Base-by-base conservation (phyloP, 2,797 vertebrate genomes). In the Serranus cabrilla region DNA sequence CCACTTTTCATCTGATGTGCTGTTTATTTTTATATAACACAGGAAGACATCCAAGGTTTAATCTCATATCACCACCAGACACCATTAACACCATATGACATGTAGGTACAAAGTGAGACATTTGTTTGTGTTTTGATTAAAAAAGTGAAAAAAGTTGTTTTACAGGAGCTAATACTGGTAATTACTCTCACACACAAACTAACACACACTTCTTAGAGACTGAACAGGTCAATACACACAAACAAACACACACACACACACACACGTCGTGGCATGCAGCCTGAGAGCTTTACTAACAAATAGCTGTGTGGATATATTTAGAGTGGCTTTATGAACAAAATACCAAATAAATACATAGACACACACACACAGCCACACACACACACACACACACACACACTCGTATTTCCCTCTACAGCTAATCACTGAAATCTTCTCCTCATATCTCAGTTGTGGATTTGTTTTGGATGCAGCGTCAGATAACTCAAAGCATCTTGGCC, bases 401-500 rank as follows among this genome's bases (percentile, higher is more conserved):
- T 62, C 49, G 37, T 39, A 59, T 65, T 57, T 45, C 14, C 37
- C 18, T 52, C 73, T 49, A 56, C 21, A 67, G 21, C 16, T 66
- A 66, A 75, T 74, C 45, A 72, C 40, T 23, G 11, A n/a, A 43
- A 71, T 64, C 31, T 72, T 80, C 74, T 66, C 34, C 42, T 65
- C 54, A 42, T 18, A 60, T 85, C 70, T 47, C 40, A 58, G 56
- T 72, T 43, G 43, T 50, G 37, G 60, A 75, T 91, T 90, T 87
- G 74, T 83, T 90, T 92, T 85, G 84, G 76, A 80, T 77, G 67
- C 71, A 65, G 62, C 31, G 4, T 83, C 71, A 80, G 65, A 81
- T 66, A 54, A 72, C 82, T 86, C 65, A 23, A 43, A 86, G 74
- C 54, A 72, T 84, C 85, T 72, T 57, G 60, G 82, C 66, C 64